Evolutionary conservation across 1,140 invertebrate genomes (phyloP).

Genomic region (Musca vetustissima): DNA sequence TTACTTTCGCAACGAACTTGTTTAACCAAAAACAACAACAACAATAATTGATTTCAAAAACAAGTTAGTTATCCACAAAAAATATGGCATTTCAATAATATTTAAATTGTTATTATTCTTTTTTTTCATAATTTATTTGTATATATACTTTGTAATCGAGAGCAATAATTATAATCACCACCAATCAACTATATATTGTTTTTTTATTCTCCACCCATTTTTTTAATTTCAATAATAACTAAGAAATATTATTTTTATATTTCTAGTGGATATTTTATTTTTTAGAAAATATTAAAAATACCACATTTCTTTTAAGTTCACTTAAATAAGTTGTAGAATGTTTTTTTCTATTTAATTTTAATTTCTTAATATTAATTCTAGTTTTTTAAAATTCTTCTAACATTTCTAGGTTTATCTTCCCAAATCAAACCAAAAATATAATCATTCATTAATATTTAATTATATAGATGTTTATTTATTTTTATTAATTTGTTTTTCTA

Average conservation of each 20-base stretch:
- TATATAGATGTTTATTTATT: not conserved
- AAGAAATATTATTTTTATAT: conserved; percentile 23
- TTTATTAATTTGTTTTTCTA: conserved; percentile 7
- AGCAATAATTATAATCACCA: conserved; percentile 8
- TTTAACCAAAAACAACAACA: conserved; percentile 33
- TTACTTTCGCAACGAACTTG: conserved; percentile 29
- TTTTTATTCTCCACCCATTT: conserved; percentile 33
- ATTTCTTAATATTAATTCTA: conserved; percentile 7
- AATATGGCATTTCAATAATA: conserved; percentile 14
- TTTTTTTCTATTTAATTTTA: not conserved
- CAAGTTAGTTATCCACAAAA: conserved; percentile 25
- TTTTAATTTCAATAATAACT: conserved; percentile 29
- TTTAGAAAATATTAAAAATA: no score
- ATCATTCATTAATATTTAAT: conserved; percentile 16
- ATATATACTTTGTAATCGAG: conserved; percentile 6
- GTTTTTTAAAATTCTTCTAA: conserved; percentile 3
- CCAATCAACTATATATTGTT: conserved; percentile 24
- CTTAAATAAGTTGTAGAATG: no score
- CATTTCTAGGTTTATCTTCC: not conserved
- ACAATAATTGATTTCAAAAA: not conserved
- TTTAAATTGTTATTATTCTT: conserved; percentile 27
- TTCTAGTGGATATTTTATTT: conserved; percentile 6
- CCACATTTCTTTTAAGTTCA: no score
- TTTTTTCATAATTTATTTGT: conserved; percentile 19
- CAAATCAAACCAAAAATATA: not conserved